Evolutionary conservation across 2,888 invertebrate species (phyloP), one percentile per base, ranked within the genome.

Genomic region (Heliconius erato): DNA sequence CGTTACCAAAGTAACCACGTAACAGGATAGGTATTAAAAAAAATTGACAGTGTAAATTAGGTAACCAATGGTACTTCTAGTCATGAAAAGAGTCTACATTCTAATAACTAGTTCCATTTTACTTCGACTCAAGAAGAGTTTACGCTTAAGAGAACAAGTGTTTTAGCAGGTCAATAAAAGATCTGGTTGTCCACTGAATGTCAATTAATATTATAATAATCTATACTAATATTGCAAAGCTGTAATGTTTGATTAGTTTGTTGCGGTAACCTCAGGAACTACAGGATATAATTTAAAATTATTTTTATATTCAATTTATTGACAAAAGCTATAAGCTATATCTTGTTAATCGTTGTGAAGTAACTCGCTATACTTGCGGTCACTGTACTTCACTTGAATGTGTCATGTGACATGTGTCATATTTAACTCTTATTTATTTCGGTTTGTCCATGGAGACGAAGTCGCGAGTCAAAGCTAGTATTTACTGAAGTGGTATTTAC

Each of bases 111-210:
- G 23, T 44, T 12, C n/a, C 44, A 16, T 67, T 9, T 40, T n/a
- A 65, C 9, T 19, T 28, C 5, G 28, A 12, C 40, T 44, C 4
- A n/a, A 35, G 63, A 65, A 77, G 65, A 44, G 77, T 77, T 67
- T 28, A 77, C 78, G 78, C 67, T 78, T 65, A 28, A 28, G 23
- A 28, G 28, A 78, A 78, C 78, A 78, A 78, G 78, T 78, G 78
- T 65, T 44, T 78, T 7, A 67, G 14, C 67, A 44, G 78, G 67
- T 67, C 78, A 28, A 49, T 78, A 0, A 11, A 12, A 67, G 26
- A 49, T 23, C 44, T 65, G 65, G 65, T 49, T 44, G 28, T 67
- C 78, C 78, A 78, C n/a, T 67, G 12, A 78, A 72, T 71, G 35
- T 40, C 9, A 23, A 59, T 59, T 23, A 59, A 59, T 59, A 59